Evolutionary conservation across 2,113 vertebrate genomes (phyloP).

Genomic region (Spea bombifrons): DNA sequence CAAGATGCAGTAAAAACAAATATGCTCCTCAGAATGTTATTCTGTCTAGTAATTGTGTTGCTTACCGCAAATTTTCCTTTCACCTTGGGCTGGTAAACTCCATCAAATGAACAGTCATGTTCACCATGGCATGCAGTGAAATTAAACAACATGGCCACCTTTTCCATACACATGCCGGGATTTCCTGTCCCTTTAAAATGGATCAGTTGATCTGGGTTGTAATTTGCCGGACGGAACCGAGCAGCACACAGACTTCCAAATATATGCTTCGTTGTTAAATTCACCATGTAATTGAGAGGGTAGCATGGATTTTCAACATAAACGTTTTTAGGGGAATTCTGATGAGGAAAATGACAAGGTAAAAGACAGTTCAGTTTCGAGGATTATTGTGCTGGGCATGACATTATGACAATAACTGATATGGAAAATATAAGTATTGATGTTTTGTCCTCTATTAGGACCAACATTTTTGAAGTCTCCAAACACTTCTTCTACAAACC

Average conservation of each 20-base stretch:
- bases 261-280: conserved; percentile 58
- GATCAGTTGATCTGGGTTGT: conserved; percentile 56
- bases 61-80: conserved; percentile 84
- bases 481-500: too few species aligned
- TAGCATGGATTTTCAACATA: conserved; percentile 79
- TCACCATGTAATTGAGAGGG: conserved; percentile 62
- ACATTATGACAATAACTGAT: too few species aligned
- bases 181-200: conserved; percentile 69
- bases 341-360: not conserved
- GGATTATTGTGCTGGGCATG: too few species aligned
- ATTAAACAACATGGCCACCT: conserved; percentile 77
- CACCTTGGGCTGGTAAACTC: conserved; percentile 75
- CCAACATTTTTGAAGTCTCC: too few species aligned
- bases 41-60: not conserved
- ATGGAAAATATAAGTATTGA: too few species aligned
- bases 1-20: too few species aligned
- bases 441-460: too few species aligned
- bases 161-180: conserved; percentile 65
- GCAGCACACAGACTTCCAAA: conserved; percentile 78
- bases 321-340: conserved; percentile 54
- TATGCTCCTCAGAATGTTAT: too few species aligned
- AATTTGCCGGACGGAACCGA: conserved; percentile 59
- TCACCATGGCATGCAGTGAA: conserved; percentile 64
- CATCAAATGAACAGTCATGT: conserved; percentile 74
- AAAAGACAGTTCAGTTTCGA: too few species aligned